Evolutionary conservation across 1,140 invertebrate genomes (phyloP).

Genomic region (Chironomus tepperi): DNA sequence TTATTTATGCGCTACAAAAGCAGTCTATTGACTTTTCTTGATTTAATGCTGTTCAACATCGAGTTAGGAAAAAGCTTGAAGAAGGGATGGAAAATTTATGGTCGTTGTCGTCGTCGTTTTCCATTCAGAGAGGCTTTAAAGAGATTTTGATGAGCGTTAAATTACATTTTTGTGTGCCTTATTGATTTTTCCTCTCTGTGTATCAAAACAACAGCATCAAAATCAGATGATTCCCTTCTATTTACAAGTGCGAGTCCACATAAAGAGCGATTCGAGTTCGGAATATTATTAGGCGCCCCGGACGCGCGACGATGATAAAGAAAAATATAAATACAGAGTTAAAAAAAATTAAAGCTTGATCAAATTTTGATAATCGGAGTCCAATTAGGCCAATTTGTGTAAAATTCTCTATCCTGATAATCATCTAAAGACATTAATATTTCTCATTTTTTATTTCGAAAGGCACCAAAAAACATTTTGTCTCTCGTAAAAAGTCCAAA

Average conservation of each 20-base stretch:
- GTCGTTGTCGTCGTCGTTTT: not conserved
- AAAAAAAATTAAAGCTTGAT: slow-evolving; percentile 1
- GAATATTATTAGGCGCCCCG: not conserved
- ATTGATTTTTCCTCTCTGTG: not conserved
- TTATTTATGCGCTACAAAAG: no score
- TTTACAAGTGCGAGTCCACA: not conserved
- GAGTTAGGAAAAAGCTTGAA: not conserved
- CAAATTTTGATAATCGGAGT: slow-evolving; percentile 7
- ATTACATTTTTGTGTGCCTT: not conserved
- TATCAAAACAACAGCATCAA: not conserved
- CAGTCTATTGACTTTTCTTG: not conserved
- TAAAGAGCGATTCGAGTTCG: not conserved
- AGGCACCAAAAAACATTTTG: not conserved
- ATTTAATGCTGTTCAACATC: not conserved
- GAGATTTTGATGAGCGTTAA: not conserved
- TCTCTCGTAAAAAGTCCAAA: not conserved
- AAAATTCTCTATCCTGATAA: slow-evolving; percentile 22
- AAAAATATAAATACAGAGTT: not conserved
- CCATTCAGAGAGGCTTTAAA: not conserved
- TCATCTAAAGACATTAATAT: not conserved
- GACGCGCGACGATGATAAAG: not conserved
- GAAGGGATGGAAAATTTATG: not conserved
- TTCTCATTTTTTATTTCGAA: not conserved
- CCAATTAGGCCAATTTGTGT: slow-evolving; percentile 23
- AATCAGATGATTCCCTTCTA: not conserved